A percentile compares a stretch with the other conserved stretches of the same genome.
Evolutionary conservation across 2,888 invertebrate species (phyloP).

Genomic region (Phasia obesa): DNA sequence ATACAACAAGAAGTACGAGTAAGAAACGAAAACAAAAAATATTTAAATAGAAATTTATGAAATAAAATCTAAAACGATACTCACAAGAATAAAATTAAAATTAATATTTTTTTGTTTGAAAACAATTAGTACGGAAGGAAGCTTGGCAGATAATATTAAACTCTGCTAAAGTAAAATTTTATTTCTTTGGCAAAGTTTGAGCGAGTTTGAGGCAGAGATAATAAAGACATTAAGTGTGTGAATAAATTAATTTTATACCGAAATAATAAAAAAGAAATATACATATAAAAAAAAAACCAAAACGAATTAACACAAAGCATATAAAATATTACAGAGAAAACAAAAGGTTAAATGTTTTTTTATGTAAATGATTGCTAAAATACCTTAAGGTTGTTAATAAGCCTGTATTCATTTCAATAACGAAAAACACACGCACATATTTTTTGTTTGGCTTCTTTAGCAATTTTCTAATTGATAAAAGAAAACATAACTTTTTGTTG

Average conservation of each 20-base stretch:
- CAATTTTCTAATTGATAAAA: too few relatives aligned
- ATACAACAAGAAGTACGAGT: too few relatives aligned
- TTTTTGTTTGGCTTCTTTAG: too few relatives aligned
- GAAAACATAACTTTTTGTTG: too few relatives aligned
- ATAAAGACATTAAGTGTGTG: slow-evolving; percentile 66
- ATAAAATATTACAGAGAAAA: slow-evolving; percentile 12
- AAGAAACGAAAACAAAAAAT: too few relatives aligned
- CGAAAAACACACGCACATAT: too few relatives aligned
- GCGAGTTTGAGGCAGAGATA: slow-evolving; percentile 49
- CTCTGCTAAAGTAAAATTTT: slow-evolving; percentile 29
- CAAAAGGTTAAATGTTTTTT: slow-evolving; percentile 39
- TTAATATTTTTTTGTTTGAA: slow-evolving; percentile 34
- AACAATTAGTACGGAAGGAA: slow-evolving; percentile 43
- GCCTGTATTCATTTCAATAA: not conserved
- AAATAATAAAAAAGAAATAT: slow-evolving; percentile 29
- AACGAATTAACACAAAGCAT: too few relatives aligned
- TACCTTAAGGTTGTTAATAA: slow-evolving; percentile 28
- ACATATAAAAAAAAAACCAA: not conserved
- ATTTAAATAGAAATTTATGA: too few relatives aligned
- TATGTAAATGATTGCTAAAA: slow-evolving; percentile 44
- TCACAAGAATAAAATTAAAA: slow-evolving; percentile 1
- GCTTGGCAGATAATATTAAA: slow-evolving; percentile 56
- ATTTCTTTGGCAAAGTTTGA: slow-evolving; percentile 35
- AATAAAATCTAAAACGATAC: too few relatives aligned
- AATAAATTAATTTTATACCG: slow-evolving; percentile 60